phyloP scores from a whole-genome alignment of 2,113 vertebrate species.

The Elanus axillaris region DNA sequence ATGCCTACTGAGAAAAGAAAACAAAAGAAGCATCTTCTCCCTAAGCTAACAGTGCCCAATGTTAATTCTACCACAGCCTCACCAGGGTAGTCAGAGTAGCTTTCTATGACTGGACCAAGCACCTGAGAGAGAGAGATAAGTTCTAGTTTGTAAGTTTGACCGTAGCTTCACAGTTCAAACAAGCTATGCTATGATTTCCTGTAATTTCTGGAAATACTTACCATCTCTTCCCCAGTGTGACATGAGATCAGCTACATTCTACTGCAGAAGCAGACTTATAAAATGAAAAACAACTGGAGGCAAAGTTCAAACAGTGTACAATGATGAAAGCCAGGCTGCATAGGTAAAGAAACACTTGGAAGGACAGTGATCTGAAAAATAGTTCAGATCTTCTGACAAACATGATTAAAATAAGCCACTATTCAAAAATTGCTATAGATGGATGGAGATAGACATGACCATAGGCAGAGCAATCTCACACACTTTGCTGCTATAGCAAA shows the following conservation, averaged over 20 bases:
- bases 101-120: neutral
- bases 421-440: neutral
- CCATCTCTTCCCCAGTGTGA: neutral
- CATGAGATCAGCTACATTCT: neutral
- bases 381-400: neutral
- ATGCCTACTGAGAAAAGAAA: conserved; percentile 75
- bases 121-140: neutral
- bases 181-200: neutral
- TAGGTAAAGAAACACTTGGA: neutral
- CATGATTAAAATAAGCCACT: neutral
- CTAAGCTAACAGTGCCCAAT: neutral
- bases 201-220: neutral
- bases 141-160: neutral
- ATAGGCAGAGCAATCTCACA: neutral
- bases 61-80: neutral
- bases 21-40: neutral
- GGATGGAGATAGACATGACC: neutral
- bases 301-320: neutral
- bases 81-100: neutral
- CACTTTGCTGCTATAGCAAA: neutral
- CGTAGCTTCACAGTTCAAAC: neutral
- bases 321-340: neutral
- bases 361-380: neutral
- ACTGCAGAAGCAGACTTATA: neutral
- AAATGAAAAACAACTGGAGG: neutral